phyloP scores from a whole-genome alignment of 2,113 vertebrate species.

The Theristicus caerulescens region DNA sequence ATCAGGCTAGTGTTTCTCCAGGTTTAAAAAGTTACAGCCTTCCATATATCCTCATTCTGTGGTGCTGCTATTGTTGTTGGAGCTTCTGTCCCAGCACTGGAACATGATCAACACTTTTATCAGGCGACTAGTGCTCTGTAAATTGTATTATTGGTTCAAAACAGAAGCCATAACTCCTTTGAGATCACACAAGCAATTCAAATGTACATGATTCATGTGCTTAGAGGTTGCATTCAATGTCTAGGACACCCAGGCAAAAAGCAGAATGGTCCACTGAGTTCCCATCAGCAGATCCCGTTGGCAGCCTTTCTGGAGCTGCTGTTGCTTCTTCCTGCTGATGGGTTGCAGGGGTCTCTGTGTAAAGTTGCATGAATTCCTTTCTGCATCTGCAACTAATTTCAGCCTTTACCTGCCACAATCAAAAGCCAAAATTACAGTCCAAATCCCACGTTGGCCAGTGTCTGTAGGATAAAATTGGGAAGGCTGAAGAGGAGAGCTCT shows the following conservation, averaged over 20 bases:
- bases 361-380: not conserved
- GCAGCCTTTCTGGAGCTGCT: not conserved
- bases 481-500: not conserved
- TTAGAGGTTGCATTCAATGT: not conserved
- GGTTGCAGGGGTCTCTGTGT: not conserved
- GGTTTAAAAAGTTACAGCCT: not conserved
- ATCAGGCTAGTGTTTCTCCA: not conserved
- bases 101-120: not conserved
- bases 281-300: not conserved
- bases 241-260: not conserved
- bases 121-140: not conserved
- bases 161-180: not conserved
- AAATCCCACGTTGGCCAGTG: not conserved
- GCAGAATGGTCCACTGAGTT: not conserved
- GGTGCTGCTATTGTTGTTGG: not conserved
- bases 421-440: not conserved
- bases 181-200: not conserved
- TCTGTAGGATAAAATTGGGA: not conserved
- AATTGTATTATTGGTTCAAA: not conserved
- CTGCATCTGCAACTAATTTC: not conserved
- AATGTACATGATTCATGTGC: not conserved
- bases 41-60: not conserved
- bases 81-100: not conserved
- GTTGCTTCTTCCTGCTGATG: not conserved
- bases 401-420: not conserved